Evolutionary conservation across 2,888 invertebrate species (phyloP).

Genomic region (Tridacna gigas): DNA sequence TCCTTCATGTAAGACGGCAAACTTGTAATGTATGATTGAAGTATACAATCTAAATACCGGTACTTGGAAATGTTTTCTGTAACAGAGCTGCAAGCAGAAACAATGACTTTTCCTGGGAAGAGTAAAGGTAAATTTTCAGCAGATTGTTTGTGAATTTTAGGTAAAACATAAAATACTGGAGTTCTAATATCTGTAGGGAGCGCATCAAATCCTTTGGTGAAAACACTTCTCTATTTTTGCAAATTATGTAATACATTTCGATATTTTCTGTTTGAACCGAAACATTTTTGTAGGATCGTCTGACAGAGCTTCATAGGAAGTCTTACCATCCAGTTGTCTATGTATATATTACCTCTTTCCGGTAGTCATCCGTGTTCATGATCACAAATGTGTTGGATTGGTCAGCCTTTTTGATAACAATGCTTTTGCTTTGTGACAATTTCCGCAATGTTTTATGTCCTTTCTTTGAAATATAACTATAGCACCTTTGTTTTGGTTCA

Average conservation of each 20-base stretch:
- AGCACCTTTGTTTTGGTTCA: too few species aligned
- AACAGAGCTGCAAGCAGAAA: constrained; percentile 6
- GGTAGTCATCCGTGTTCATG: constrained; percentile 20
- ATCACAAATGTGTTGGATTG: constrained; percentile 23
- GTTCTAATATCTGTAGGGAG: neutral
- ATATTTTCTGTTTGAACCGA: neutral
- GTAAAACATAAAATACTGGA: constrained; percentile 31
- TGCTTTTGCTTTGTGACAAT: neutral
- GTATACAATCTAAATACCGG: too few species aligned
- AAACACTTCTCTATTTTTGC: neutral
- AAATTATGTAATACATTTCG: neutral
- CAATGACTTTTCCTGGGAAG: constrained; percentile 29
- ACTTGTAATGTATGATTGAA: too few species aligned
- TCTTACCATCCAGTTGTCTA: constrained; percentile 12
- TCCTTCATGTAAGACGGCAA: too few species aligned
- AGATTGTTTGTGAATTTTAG: constrained; percentile 25
- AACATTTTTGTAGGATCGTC: neutral
- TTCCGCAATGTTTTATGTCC: neutral
- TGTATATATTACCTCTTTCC: neutral
- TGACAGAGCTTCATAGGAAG: neutral
- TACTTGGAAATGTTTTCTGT: too few species aligned
- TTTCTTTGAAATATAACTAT: neutral
- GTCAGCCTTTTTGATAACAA: constrained; percentile 38
- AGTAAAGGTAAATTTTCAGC: neutral
- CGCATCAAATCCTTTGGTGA: constrained; percentile 14